Percentiles rank a stretch among this genome's conserved stretches.
Evolutionary conservation across 2,797 vertebrate species (phyloP).

Genomic region (Lacerta viridis): DNA sequence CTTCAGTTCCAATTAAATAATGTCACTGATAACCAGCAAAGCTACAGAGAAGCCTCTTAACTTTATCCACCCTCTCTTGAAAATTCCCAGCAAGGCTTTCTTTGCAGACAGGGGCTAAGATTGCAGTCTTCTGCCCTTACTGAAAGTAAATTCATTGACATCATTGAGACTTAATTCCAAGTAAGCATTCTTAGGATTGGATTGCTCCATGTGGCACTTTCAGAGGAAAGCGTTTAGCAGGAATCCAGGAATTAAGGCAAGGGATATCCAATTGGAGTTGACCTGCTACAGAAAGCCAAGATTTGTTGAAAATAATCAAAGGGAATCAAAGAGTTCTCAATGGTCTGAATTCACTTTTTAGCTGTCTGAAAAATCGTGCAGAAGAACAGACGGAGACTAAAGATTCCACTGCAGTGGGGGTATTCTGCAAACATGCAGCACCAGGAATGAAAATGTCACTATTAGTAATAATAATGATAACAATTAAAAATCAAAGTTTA

Average conservation of each 20-base stretch:
- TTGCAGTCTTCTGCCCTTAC: not conserved
- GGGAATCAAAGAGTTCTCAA: not conserved
- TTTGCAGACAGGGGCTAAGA: conserved; percentile 40
- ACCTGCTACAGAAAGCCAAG: not conserved
- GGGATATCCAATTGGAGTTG: too few relatives aligned
- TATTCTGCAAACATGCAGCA: conserved; percentile 19
- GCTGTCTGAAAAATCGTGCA: not conserved
- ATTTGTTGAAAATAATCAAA: not conserved
- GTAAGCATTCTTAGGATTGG: not conserved
- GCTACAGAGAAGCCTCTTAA: conserved; percentile 65
- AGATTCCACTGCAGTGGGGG: conserved; percentile 13
- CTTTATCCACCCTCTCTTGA: conserved; percentile 67
- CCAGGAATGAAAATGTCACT: conserved; percentile 7
- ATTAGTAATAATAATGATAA: too few relatives aligned
- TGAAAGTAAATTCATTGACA: not conserved
- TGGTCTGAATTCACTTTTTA: not conserved
- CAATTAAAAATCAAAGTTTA: conserved; percentile 25
- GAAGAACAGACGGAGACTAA: not conserved
- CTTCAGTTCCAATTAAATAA: conserved; percentile 70
- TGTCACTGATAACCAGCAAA: conserved; percentile 46
- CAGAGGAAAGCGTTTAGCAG: too few relatives aligned
- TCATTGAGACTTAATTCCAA: not conserved
- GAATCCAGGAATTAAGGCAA: not conserved
- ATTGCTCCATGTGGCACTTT: not conserved
- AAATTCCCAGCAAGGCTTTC: conserved; percentile 71